phyloP scores from a whole-genome alignment of 1,140 invertebrate genomes.

The Formica exsecta region DNA sequence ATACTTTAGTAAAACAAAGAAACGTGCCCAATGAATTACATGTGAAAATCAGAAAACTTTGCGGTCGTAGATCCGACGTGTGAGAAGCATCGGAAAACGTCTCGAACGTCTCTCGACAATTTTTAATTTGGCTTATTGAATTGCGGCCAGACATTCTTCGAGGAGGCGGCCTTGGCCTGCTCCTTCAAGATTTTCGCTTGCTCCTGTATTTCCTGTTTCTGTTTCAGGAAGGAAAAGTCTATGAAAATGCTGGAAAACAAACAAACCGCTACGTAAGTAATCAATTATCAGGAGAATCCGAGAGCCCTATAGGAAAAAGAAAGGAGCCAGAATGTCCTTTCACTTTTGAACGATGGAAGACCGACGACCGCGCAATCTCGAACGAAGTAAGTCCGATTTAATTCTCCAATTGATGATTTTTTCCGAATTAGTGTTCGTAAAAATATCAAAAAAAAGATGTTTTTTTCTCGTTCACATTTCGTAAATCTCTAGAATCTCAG shows the following conservation, averaged over 20 bases:
- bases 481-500: constrained; percentile 41
- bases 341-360: constrained; percentile 34
- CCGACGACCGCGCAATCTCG: constrained; percentile 1
- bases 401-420: constrained; percentile 28
- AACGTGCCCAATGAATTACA: constrained; percentile 57
- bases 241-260: constrained; percentile 90
- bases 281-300: constrained; percentile 34
- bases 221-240: constrained; percentile 93
- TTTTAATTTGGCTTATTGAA: constrained; percentile 85
- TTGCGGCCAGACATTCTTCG: constrained; percentile 86
- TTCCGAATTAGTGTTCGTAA: not conserved
- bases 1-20: constrained; percentile 11
- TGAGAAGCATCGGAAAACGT: constrained; percentile 73
- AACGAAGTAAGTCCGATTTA: constrained; percentile 19
- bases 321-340: constrained; percentile 35
- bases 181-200: constrained; percentile 86
- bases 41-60: constrained; percentile 33
- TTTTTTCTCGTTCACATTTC: not conserved
- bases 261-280: constrained; percentile 73
- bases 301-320: constrained; percentile 45
- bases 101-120: constrained; percentile 64
- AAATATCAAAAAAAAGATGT: constrained; percentile 35
- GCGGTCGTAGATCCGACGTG: constrained; percentile 28
- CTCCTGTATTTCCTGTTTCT: constrained; percentile 90
- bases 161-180: constrained; percentile 82